Evolutionary conservation across 2,888 invertebrate species (phyloP), one percentile per base, ranked within the genome.

Genomic region (Cheilosia urbana): DNA sequence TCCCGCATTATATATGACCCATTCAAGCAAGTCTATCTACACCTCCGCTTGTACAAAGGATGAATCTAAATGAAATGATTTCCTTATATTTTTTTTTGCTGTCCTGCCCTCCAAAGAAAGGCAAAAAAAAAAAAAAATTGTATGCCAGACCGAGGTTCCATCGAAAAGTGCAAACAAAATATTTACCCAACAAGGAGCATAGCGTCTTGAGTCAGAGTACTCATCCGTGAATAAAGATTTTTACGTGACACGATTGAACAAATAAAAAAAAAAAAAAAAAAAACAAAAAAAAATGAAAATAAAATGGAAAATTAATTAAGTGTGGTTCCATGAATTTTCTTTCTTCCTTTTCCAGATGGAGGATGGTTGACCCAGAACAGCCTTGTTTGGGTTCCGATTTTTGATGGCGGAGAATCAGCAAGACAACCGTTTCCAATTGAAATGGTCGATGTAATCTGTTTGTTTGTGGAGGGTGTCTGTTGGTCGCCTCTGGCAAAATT

Each of bases 161-260:
- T 53, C 51, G 34, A 53, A 60, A 60, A 68, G 68, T 60, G 68
- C 68, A 77, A 77, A 77, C 68, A 69, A 69, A 68, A 68, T 68
- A 69, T 68, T 77, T 60, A 60, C 68, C 19, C 60, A 68, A 34
- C 42, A 60, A 60, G 17, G 37, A 34, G 9, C 7, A n/a, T 30
- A 42, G 19, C 19, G 45, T 55, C 73, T 73, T 66, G 49, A 66
- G 58, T 40, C 40, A 19, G 30, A 30, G 30, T 53, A 69, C 53
- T 68, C 77, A 77, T 45, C 68, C 37, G 60, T 68, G 60, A 77
- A 77, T 68, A 77, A 77, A 42, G 77, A 77, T 62, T 68, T 62
- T 51, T 77, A 69, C 77, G 77, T 77, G 77, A 60, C 77, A 53
- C 24, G 53, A 45, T 30, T 60, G 49, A n/a, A 51, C 45, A 47